Evolutionary conservation across 2,888 invertebrate genomes (phyloP).

Genomic region (Blomia tropicalis): DNA sequence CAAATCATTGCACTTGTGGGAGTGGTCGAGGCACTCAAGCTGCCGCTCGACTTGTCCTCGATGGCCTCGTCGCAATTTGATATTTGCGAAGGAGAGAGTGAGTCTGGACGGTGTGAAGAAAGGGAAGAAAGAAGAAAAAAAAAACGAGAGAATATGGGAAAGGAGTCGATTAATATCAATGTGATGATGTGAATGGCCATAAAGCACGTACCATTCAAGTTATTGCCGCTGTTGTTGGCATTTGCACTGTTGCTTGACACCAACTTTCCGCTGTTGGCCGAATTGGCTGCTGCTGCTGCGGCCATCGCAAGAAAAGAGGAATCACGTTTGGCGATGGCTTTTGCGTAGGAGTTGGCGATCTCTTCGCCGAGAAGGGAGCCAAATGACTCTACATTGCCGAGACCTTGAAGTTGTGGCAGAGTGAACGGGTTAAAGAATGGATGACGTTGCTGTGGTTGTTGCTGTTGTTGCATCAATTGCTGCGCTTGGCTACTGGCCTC

Average conservation of each 20-base stretch:
- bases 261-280: constrained; percentile 17
- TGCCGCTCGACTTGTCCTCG: constrained; percentile 34
- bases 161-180: too few relatives aligned
- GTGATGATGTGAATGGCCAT: background rate
- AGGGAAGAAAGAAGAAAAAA: background rate
- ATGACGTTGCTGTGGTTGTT: constrained; percentile 42
- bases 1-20: constrained; percentile 23
- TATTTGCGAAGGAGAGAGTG: constrained; percentile 21
- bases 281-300: constrained; percentile 21
- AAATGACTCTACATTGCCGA: constrained; percentile 34
- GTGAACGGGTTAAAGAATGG: constrained; percentile 14
- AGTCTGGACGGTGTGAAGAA: too few relatives aligned
- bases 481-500: background rate
- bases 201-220: constrained; percentile 2
- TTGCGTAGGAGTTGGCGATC: constrained; percentile 40
- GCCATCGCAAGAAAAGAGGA: constrained; percentile 20
- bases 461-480: background rate
- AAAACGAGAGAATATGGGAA: background rate
- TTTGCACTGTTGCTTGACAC: background rate
- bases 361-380: constrained; percentile 53
- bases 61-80: constrained; percentile 37
- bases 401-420: constrained; percentile 8
- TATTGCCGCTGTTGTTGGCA: constrained; percentile 5
- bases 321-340: constrained; percentile 24
- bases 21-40: constrained; percentile 20